phyloP scores from a whole-genome alignment of 2,113 vertebrate species.

The Phainopepla nitens region DNA sequence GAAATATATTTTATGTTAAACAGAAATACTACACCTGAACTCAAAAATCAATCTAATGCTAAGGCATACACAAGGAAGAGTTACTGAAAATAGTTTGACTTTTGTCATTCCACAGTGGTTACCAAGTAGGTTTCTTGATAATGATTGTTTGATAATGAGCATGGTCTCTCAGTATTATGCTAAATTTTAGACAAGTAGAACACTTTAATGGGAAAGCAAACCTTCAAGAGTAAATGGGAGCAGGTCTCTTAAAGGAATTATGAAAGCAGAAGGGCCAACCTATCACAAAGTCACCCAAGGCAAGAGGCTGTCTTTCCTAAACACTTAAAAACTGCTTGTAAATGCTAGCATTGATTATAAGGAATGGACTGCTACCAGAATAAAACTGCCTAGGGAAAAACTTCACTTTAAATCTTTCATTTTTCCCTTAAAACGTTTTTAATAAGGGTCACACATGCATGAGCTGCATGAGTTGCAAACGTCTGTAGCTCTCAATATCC shows the following conservation, averaged over 20 bases:
- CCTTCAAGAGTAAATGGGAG: not conserved
- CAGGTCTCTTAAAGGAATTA: not conserved
- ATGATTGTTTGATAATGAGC: not conserved
- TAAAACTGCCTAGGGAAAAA: not conserved
- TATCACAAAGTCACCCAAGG: not conserved
- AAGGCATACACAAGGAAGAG: not conserved
- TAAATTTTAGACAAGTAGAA: not conserved
- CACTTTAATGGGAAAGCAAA: not conserved
- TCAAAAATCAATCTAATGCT: not conserved
- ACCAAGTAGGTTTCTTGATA: not conserved
- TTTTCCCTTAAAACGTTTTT: constrained; percentile 32
- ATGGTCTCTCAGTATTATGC: not conserved
- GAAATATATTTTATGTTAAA: not conserved
- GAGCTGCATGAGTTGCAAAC: not conserved
- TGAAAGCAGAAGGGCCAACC: not conserved
- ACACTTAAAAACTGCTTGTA: constrained; percentile 1
- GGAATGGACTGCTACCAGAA: not conserved
- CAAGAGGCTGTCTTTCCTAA: not conserved
- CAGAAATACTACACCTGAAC: not conserved
- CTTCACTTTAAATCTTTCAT: constrained; percentile 2
- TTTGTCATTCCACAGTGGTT: not conserved
- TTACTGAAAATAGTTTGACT: not conserved
- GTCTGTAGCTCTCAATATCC: not conserved
- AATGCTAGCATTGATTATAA: constrained; percentile 18
- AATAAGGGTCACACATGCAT: not conserved